Percentiles rank a stretch among this genome's conserved stretches.
These are phyloP conservation scores for Lathamus discolor DNA, from an alignment of 2,113 vertebrate species.

Conservation along the genomic window DNA sequence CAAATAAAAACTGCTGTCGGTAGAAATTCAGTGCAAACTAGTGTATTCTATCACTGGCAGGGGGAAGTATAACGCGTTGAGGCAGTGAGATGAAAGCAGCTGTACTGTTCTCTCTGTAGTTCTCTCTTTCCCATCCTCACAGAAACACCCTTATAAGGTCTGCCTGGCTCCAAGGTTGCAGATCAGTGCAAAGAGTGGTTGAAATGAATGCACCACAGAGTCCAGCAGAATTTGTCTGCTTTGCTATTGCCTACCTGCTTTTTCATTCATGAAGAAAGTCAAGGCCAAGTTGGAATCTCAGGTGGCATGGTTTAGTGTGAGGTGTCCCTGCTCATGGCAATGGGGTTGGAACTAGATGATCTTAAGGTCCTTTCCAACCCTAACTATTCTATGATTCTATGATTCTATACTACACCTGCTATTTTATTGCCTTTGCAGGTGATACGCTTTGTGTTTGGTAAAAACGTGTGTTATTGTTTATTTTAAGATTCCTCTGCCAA, in stretches of 20 bases:
- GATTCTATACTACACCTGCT: neutral
- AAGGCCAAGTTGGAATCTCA: neutral
- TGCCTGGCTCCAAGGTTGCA: neutral
- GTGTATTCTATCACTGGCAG: neutral
- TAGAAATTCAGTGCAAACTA: neutral
- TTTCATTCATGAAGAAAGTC: neutral
- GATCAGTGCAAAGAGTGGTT: neutral
- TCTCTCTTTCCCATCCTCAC: neutral
- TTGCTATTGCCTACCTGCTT: neutral
- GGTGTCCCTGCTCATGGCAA: neutral
- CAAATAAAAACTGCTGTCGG: neutral
- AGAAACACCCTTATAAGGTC: neutral
- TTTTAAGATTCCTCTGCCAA: constrained; percentile 43
- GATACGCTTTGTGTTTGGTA: constrained; percentile 6
- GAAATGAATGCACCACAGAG: neutral
- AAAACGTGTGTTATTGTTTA: constrained; percentile 46
- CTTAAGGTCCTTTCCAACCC: neutral
- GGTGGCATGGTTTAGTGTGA: neutral
- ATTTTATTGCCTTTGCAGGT: constrained; percentile 1
- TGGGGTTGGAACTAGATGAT: neutral
- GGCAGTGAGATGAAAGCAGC: neutral
- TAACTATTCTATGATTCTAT: neutral
- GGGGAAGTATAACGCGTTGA: neutral
- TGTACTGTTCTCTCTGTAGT: neutral
- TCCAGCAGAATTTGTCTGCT: neutral